Conservation (phyloP, 1,140 invertebrate species). For the Heliconius congener region DNA sequence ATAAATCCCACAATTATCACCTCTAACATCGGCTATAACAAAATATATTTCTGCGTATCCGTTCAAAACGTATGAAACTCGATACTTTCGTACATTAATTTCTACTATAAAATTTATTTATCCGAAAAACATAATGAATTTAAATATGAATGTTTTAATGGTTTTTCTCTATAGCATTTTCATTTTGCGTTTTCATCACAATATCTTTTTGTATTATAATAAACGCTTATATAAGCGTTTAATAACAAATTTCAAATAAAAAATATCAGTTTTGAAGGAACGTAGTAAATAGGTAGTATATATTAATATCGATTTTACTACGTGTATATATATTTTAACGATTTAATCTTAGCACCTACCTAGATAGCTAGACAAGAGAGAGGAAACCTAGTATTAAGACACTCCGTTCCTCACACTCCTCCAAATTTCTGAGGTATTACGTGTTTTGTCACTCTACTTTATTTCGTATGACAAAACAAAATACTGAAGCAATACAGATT, state of each 20-base stretch:
- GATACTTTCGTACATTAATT: constrained; percentile 24
- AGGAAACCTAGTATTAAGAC: too few species aligned
- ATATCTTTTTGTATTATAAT: neutral
- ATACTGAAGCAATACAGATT: too few species aligned
- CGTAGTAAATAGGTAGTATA: too few species aligned
- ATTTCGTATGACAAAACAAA: too few species aligned
- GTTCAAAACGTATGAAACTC: constrained; percentile 3
- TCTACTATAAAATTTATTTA: constrained; percentile 13
- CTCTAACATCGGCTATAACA: neutral
- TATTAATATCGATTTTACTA: too few species aligned
- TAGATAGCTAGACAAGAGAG: too few species aligned
- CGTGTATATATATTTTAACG: too few species aligned
- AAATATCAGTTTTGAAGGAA: too few species aligned
- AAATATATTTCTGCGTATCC: constrained; percentile 7
- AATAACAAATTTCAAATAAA: neutral
- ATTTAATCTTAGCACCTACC: too few species aligned
- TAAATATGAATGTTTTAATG: neutral
- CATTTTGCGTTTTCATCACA: neutral
- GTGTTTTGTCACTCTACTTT: too few species aligned
- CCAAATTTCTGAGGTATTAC: too few species aligned
- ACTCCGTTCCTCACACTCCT: too few species aligned
- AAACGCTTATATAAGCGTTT: neutral
- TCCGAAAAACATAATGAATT: constrained; percentile 10
- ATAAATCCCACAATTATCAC: neutral
- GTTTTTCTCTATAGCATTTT: neutral